These are phyloP conservation scores for Hirtodrosophila alboralis DNA, from an alignment of 2,888 invertebrate species.

Conservation along the genomic window DNA sequence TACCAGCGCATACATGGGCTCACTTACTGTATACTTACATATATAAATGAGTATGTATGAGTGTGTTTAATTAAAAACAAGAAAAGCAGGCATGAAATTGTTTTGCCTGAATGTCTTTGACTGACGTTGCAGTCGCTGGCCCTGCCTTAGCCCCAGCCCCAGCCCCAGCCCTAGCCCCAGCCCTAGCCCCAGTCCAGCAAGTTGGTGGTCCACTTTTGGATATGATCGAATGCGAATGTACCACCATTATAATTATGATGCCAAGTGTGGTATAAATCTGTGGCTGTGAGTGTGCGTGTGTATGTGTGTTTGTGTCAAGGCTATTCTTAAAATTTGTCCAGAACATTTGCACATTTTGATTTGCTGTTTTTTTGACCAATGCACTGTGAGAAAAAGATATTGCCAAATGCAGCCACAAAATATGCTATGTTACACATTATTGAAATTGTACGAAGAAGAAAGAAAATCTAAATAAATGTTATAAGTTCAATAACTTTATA, in stretches of 20 bases:
- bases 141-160: too few relatives aligned
- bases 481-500: too few relatives aligned
- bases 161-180: too few relatives aligned
- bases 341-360: conserved; percentile 77
- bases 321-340: conserved; percentile 63
- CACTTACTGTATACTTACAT: conserved; percentile 1
- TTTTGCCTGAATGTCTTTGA: conserved; percentile 67
- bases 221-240: conserved; percentile 74
- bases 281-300: conserved; percentile 27
- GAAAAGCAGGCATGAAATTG: conserved; percentile 66
- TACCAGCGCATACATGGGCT: conserved; percentile 60
- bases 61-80: conserved; percentile 66
- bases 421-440: conserved; percentile 13
- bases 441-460: too few relatives aligned
- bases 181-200: too few relatives aligned
- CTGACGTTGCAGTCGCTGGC: conserved; percentile 27
- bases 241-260: conserved; percentile 70
- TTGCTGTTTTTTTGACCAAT: conserved; percentile 54
- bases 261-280: conserved; percentile 42
- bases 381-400: conserved; percentile 28
- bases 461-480: too few relatives aligned
- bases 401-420: conserved; percentile 23
- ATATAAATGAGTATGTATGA: neutral
- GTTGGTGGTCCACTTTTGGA: conserved; percentile 68
- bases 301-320: conserved; percentile 69